phyloP scores from a whole-genome alignment of 2,113 vertebrate genomes.

The Chaenogobius annularis region DNA sequence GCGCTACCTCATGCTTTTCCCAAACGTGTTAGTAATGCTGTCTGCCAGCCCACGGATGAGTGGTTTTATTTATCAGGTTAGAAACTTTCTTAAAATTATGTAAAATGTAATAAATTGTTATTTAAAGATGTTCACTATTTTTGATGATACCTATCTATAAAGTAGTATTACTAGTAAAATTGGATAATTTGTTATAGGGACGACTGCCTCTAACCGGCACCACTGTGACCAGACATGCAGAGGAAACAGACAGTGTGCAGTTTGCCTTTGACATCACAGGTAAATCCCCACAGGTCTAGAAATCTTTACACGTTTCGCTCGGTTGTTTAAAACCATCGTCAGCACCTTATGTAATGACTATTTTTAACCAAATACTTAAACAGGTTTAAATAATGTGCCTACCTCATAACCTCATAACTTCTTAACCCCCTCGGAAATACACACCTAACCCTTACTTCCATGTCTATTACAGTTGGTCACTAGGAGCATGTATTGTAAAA shows the following conservation, averaged over 20 bases:
- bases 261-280: conserved; percentile 92
- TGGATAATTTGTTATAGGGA: conserved; percentile 74
- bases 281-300: conserved; percentile 43
- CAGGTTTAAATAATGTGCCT: neutral
- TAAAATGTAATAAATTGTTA: neutral
- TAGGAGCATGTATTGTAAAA: neutral
- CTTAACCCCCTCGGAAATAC: neutral
- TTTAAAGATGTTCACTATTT: neutral
- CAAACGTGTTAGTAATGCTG: conserved; percentile 86
- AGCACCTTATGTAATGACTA: neutral
- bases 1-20: conserved; percentile 92
- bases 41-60: conserved; percentile 97
- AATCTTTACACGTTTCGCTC: neutral
- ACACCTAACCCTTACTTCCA: neutral
- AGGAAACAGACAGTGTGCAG: conserved; percentile 84
- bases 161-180: neutral
- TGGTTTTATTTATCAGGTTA: conserved; percentile 97
- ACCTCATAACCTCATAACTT: neutral
- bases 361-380: neutral
- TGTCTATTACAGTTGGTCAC: neutral
- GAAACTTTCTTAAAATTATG: neutral
- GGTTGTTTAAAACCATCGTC: too few species aligned
- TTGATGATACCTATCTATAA: neutral
- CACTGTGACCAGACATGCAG: conserved; percentile 83
- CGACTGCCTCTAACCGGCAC: conserved; percentile 84